A percentile compares a stretch with the other conserved stretches of the same genome.
Conservation (phyloP, 2,797 vertebrate genomes). For the Heteromormyrus szaboi region DNA sequence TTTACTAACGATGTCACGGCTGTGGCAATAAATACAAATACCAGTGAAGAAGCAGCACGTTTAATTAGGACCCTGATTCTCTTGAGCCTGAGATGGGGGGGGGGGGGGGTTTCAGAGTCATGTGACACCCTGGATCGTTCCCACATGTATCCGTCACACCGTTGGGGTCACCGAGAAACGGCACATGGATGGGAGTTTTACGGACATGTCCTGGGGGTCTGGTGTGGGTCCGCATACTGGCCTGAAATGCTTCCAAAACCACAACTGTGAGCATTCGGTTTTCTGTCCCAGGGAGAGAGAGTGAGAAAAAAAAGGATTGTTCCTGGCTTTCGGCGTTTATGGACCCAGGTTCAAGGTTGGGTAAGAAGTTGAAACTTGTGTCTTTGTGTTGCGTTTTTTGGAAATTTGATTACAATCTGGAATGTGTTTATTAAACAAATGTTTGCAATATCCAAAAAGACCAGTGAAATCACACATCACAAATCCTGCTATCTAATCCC, state of each 20-base stretch:
- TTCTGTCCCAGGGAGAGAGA: background rate
- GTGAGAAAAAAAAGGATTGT: background rate
- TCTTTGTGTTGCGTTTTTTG: background rate
- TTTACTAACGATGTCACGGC: background rate
- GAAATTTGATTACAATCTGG: background rate
- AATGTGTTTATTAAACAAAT: constrained; percentile 12
- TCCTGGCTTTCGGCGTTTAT: background rate
- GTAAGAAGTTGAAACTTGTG: background rate
- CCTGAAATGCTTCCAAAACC: constrained; percentile 6
- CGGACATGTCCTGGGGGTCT: background rate
- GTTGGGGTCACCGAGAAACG: background rate
- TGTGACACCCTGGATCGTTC: background rate
- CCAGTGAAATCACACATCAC: background rate
- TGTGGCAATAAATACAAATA: background rate
- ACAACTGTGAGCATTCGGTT: background rate
- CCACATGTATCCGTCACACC: background rate
- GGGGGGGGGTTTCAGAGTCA: background rate
- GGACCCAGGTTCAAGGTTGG: background rate
- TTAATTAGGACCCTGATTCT: background rate
- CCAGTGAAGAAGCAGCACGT: background rate
- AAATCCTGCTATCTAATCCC: background rate
- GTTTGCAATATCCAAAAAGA: background rate
- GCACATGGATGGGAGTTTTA: background rate
- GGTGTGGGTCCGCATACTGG: background rate
- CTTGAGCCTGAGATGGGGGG: background rate